Evolutionary conservation across 2,797 vertebrate genomes (phyloP), one percentile per base, ranked within the genome.

Genomic region (Neoniphon sammara): DNA sequence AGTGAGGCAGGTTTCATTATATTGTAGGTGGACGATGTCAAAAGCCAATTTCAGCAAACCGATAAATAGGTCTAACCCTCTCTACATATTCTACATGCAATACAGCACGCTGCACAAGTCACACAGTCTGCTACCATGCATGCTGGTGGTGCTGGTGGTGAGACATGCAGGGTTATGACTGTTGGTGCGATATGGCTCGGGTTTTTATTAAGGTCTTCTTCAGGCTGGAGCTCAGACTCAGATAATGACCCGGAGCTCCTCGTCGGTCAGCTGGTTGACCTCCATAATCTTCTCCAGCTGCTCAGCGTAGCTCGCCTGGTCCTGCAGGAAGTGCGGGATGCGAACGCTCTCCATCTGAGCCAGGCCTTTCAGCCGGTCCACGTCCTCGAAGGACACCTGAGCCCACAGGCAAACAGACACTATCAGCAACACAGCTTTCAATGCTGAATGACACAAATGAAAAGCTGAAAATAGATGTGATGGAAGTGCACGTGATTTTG

Each of bases 271-370:
- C 60, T 94, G 92, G 66, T 99, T 99, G 70, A 96, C 95, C 57
- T 91, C 91, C 96, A 99, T 98, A 87, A 99, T 98, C 86, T 96
- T 97, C 54, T 93, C 91, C 71, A 99, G 91, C 83, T 97, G 96
- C 61, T 96, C 94, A 61, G 91, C 91, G 20, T 98, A 99, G 2
- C 90, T 93, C 1, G 27, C 52, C 6, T 92, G 93, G 86, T 99
- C 96, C 84, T 96, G 96, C 84, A 99, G 87, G 77, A 98, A 99
- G 89, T 98, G 96, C 0, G 97, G 97, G 67, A 98, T 95, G 60
- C 96, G 93, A 81, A 94, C 90, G 59, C 96, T 96, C 31, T 97
- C 95, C 55, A 88, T 93, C 61, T 95, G 93, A 1, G 94, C 96
- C 68, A 96, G 54, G 2, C 84, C 90, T 67, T 94, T 96, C 67